Conservation (phyloP, 1,140 invertebrate genomes). For the Babylonia areolata region DNA sequence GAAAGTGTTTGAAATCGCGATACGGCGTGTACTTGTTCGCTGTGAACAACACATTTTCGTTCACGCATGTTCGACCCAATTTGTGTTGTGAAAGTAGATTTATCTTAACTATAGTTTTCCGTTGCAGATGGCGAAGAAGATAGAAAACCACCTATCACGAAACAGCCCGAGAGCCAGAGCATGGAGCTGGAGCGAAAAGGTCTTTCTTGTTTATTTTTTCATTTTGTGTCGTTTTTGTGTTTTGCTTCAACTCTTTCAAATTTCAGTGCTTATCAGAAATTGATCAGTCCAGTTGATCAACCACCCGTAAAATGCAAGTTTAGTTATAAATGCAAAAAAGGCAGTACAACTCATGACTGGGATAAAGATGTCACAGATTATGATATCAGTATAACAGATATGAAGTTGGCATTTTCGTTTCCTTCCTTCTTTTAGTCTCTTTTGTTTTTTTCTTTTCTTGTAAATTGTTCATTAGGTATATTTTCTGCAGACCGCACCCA, state of each 20-base stretch:
- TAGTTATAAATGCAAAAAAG: neutral
- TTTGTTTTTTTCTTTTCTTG: no score
- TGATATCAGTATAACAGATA: no score
- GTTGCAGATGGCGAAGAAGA: neutral
- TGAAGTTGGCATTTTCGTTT: no score
- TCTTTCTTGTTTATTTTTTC: no score
- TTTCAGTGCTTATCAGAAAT: neutral
- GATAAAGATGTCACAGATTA: neutral
- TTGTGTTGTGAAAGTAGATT: constrained; percentile 3
- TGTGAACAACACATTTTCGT: neutral
- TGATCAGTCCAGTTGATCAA: neutral
- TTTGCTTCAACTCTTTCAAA: neutral
- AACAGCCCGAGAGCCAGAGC: neutral
- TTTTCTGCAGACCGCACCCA: no score
- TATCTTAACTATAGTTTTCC: neutral
- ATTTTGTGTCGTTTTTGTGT: neutral
- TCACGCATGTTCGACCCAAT: neutral
- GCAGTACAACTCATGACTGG: neutral
- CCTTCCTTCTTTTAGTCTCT: no score
- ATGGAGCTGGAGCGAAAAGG: neutral
- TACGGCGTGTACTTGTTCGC: neutral
- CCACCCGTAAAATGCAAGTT: neutral
- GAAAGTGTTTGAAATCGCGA: neutral
- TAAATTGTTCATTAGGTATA: no score
- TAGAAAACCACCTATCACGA: neutral